A percentile compares a stretch with the other conserved stretches of the same genome.
phyloP scores from a whole-genome alignment of 2,797 vertebrate species.

The Chelon auratus region DNA sequence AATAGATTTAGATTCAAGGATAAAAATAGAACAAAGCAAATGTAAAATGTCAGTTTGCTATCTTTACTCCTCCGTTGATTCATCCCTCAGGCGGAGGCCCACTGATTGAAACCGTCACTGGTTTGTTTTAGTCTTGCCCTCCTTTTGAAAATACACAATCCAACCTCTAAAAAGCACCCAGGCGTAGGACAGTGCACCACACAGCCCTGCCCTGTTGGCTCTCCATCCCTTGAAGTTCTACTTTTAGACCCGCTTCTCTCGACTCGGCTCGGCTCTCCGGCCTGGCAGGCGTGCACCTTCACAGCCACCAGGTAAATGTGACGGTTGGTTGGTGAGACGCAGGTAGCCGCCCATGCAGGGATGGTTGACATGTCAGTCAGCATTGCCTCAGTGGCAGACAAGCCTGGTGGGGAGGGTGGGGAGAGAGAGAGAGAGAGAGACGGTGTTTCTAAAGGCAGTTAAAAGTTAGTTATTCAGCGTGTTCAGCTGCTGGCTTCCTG shows the following conservation, averaged over 20 bases:
- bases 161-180: slow-evolving; percentile 55
- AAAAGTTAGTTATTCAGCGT: slow-evolving; percentile 34
- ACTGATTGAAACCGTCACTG: slow-evolving; percentile 44
- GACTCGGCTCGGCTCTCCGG: slow-evolving; percentile 20
- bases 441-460: slow-evolving; percentile 33
- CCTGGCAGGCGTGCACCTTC: slow-evolving; percentile 51
- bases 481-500: slow-evolving; percentile 62
- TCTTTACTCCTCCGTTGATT: slow-evolving; percentile 56
- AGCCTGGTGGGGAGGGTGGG: not conserved
- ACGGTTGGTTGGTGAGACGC: slow-evolving; percentile 53
- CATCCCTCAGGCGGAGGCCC: slow-evolving; percentile 39
- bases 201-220: slow-evolving; percentile 54
- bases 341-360: slow-evolving; percentile 28
- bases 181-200: slow-evolving; percentile 35
- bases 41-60: slow-evolving; percentile 8
- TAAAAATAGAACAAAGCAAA: slow-evolving; percentile 9
- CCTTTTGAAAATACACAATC: slow-evolving; percentile 72
- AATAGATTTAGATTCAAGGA: slow-evolving; percentile 7
- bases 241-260: slow-evolving; percentile 56
- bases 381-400: slow-evolving; percentile 33
- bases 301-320: slow-evolving; percentile 64
- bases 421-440: slow-evolving; percentile 12
- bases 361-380: slow-evolving; percentile 72
- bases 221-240: slow-evolving; percentile 46
- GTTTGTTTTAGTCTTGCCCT: slow-evolving; percentile 67